Conservation (phyloP, 2,888 invertebrate species). For the Ochlodes sylvanus region DNA sequence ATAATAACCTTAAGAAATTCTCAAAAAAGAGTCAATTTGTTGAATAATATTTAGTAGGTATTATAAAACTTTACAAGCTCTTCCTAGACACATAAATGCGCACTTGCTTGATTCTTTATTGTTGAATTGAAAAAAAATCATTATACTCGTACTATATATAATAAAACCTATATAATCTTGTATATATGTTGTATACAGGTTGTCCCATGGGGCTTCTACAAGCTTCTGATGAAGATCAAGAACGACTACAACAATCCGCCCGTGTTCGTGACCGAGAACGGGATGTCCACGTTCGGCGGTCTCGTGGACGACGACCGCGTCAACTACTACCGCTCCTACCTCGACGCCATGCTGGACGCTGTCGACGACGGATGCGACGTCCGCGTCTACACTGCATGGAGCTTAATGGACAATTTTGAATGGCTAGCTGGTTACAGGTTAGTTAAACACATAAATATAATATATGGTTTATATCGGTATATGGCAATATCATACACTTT, state of each 20-base stretch:
- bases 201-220: slow-evolving; percentile 82
- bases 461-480: no score
- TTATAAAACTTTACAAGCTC: no score
- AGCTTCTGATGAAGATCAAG: slow-evolving; percentile 75
- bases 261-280: slow-evolving; percentile 85
- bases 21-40: no score
- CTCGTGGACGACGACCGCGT: slow-evolving; percentile 68
- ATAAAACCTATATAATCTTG: no score
- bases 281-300: slow-evolving; percentile 54
- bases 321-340: slow-evolving; percentile 60
- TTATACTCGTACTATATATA: no score
- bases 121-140: no score
- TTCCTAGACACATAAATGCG: no score
- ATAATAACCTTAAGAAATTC: no score
- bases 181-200: slow-evolving; percentile 53
- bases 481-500: no score
- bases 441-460: no score
- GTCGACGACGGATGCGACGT: slow-evolving; percentile 68
- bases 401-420: slow-evolving; percentile 86
- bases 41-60: no score
- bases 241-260: slow-evolving; percentile 75
- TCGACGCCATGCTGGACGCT: slow-evolving; percentile 65
- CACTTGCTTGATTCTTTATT: no score
- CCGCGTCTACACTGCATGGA: slow-evolving; percentile 83
- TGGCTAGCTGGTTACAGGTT: slow-evolving; percentile 82